phyloP scores from a whole-genome alignment of 2,113 vertebrate genomes.

The Leiothrix lutea region DNA sequence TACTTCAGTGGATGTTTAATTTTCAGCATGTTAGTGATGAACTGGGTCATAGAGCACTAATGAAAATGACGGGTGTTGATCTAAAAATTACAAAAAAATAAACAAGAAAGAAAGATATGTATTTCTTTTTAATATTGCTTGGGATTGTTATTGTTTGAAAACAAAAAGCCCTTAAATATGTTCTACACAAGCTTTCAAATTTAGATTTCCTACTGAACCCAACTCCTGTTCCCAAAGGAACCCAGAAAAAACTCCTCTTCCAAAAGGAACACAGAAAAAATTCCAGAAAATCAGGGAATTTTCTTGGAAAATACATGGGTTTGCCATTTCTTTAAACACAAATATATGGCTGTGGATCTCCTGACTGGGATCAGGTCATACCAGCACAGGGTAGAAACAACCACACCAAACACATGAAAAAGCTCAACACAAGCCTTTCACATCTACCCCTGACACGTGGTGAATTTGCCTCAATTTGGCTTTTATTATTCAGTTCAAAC shows the following conservation, averaged over 20 bases:
- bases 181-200: neutral
- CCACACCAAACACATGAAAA: fast-evolving
- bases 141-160: neutral
- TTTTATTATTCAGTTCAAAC: neutral
- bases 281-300: neutral
- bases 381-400: neutral
- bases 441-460: neutral
- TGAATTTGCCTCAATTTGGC: neutral
- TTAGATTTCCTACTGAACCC: neutral
- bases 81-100: neutral
- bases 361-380: neutral
- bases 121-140: neutral
- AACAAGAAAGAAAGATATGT: neutral
- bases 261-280: neutral
- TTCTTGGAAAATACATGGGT: neutral
- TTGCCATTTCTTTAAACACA: neutral
- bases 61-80: neutral
- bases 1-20: neutral
- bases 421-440: neutral
- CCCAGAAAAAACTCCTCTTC: neutral
- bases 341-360: neutral
- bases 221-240: neutral
- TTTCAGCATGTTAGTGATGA: neutral
- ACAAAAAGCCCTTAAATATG: neutral
- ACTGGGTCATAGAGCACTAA: neutral